Conservation (phyloP, 2,113 vertebrate genomes). For the Marmota monax region DNA sequence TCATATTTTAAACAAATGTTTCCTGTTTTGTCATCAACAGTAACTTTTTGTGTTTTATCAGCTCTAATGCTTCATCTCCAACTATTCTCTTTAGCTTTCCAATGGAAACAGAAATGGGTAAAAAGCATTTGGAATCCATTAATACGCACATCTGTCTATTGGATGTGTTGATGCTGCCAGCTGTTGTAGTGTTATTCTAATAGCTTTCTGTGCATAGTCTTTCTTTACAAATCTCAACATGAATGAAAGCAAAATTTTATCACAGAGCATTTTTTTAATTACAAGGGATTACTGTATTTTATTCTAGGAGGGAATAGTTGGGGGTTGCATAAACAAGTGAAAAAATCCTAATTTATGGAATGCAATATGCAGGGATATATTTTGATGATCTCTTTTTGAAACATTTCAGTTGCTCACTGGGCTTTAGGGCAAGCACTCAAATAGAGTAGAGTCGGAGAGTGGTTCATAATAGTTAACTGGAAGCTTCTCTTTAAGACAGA, state of each 20-base stretch:
- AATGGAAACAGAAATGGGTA: constrained; percentile 23
- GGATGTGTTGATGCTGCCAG: constrained; percentile 78
- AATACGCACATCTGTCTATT: constrained; percentile 69
- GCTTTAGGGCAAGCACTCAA: background rate
- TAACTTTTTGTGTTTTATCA: background rate
- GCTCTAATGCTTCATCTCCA: background rate
- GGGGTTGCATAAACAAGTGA: background rate
- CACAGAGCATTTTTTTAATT: constrained; percentile 70
- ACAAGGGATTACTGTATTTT: constrained; percentile 77
- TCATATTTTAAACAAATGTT: background rate
- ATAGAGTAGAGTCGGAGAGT: constrained; percentile 21
- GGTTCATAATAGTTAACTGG: background rate
- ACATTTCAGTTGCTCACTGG: background rate
- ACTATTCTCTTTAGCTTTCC: background rate
- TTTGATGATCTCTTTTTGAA: background rate
- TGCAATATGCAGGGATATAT: background rate
- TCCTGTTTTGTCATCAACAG: background rate
- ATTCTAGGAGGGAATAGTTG: constrained; percentile 72
- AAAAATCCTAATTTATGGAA: background rate
- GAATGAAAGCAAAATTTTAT: constrained; percentile 85
- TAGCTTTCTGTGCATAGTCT: constrained; percentile 83
- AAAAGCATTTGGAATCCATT: constrained; percentile 81
- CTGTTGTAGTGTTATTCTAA: constrained; percentile 84
- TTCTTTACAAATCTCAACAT: constrained; percentile 81
- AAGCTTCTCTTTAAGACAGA: background rate